Conservation (phyloP, 37 sponge, comb jelly and placozoan species). For the Chondrosia reniformis region DNA sequence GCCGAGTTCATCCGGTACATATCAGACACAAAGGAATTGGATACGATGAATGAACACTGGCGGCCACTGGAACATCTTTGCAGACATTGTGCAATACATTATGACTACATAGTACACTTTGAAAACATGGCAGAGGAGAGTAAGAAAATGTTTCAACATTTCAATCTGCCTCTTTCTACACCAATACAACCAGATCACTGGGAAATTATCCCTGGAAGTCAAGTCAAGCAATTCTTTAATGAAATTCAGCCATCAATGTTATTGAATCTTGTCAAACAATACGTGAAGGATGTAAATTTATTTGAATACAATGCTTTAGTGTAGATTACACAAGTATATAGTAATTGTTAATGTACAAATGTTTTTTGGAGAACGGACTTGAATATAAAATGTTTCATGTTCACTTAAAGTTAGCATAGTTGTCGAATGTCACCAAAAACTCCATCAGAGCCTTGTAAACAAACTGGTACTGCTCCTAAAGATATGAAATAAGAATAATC, state of each 20-base stretch:
- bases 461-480: constrained; percentile 23
- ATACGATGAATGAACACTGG: constrained; percentile 47
- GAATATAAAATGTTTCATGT: not conserved
- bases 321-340: not conserved
- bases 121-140: constrained; percentile 19
- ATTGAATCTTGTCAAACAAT: constrained; percentile 25
- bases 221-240: constrained; percentile 7
- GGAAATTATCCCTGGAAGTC: not conserved
- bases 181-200: constrained; percentile 2
- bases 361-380: not conserved
- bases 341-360: not conserved
- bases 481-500: too few species aligned
- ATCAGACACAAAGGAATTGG: not conserved
- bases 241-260: constrained; percentile 17
- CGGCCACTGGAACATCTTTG: constrained; percentile 30
- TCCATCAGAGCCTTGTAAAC: constrained; percentile 33
- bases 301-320: constrained; percentile 20
- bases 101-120: constrained; percentile 23
- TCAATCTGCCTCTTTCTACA: not conserved
- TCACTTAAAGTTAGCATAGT: constrained; percentile 60
- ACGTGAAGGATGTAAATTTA: constrained; percentile 22
- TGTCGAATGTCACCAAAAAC: constrained; percentile 57
- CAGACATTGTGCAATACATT: constrained; percentile 20
- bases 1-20: constrained; percentile 37
- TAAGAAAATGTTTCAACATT: constrained; percentile 5